phyloP scores from a whole-genome alignment of 2,113 vertebrate species.

The Menidia beryllina region DNA sequence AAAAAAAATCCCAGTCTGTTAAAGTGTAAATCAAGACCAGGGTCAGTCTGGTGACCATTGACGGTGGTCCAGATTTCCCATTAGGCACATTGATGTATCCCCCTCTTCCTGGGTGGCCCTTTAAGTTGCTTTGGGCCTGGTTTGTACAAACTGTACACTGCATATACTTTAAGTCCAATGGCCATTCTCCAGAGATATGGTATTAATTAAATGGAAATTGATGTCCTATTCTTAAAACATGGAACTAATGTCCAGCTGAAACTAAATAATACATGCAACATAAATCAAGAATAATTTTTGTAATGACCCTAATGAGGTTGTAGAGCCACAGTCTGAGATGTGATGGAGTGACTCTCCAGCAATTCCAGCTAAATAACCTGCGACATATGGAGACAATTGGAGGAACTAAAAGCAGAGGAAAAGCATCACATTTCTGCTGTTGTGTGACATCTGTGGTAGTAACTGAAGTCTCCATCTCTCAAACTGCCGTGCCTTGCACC shows the following conservation, averaged over 20 bases:
- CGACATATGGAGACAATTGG: slow-evolving; percentile 35
- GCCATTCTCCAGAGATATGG: slow-evolving; percentile 29
- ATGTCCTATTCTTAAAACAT: slow-evolving; percentile 19
- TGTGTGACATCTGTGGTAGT: slow-evolving; percentile 68
- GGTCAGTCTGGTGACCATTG: slow-evolving; percentile 74
- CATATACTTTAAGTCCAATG: slow-evolving; percentile 40
- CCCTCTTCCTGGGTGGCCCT: slow-evolving; percentile 77
- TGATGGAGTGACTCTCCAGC: slow-evolving; percentile 5
- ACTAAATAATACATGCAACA: neutral
- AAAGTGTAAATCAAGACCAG: slow-evolving; percentile 72
- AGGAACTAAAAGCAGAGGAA: slow-evolving; percentile 26
- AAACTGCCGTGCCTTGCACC: slow-evolving; percentile 36
- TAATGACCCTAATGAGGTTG: slow-evolving; percentile 17
- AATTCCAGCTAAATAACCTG: slow-evolving; percentile 30
- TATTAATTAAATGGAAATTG: slow-evolving; percentile 38
- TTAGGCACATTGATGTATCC: slow-evolving; percentile 49
- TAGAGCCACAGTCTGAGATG: slow-evolving; percentile 27
- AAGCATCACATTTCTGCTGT: slow-evolving; percentile 29
- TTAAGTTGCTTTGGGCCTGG: slow-evolving; percentile 47
- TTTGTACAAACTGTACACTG: slow-evolving; percentile 40
- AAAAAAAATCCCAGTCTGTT: slow-evolving; percentile 70
- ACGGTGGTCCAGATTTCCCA: slow-evolving; percentile 73
- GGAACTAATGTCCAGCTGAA: slow-evolving; percentile 4
- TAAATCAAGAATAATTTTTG: slow-evolving; percentile 11
- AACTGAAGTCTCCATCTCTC: slow-evolving; percentile 53